Base-by-base conservation (phyloP, 2,113 vertebrate species). In the Marmota monax region DNA sequence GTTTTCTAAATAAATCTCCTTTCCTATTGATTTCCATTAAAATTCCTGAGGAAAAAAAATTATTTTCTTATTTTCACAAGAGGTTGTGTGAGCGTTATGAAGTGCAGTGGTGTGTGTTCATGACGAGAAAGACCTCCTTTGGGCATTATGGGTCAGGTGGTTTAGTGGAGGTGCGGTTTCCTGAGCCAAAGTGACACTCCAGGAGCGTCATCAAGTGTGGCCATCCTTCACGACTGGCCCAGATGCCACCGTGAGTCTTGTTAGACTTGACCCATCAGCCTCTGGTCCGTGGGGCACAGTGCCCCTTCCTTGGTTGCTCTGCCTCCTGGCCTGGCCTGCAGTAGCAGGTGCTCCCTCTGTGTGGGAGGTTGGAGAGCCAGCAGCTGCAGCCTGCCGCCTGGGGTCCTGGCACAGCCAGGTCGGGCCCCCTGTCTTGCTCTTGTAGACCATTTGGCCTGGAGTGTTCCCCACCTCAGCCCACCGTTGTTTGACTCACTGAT, bases 21-120 rank as follows among this genome's bases (percentile, higher is more conserved):
- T 91, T 84, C 78, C 23, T 74, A 25, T 84, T 85, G 92, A 92
- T 88, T 92, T 80, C 92, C 65, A 27, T 92, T 37, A n/a, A 23
- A 42, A 39, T 63, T 78, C 84, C 73, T 27, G 34, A 69, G 77
- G 78, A 18, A 72, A 83, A 56, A 37, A 32, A n/a, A 4, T 27
- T 32, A 48, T 61, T 39, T 56, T 3, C 25, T 27, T 53, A 39
- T 61, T 39, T 56, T 3, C 25, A 22, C 37, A 67, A 22, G 63
- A 58, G 39, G 78, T 37, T 17, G 45, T 32, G 2, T 45, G 77
- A 69, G n/a, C 2, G 13, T 61, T 70, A 7, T 69, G 58, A n/a
- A 18, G 34, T 17, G 58, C 69, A 16, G 78, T 18, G 6, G 32
- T 0, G 2, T 7, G 8, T 32, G 2, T 78, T 17, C 17, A 7